phyloP scores from a whole-genome alignment of 2,888 invertebrate species.

The Agrilus cyanescens region DNA sequence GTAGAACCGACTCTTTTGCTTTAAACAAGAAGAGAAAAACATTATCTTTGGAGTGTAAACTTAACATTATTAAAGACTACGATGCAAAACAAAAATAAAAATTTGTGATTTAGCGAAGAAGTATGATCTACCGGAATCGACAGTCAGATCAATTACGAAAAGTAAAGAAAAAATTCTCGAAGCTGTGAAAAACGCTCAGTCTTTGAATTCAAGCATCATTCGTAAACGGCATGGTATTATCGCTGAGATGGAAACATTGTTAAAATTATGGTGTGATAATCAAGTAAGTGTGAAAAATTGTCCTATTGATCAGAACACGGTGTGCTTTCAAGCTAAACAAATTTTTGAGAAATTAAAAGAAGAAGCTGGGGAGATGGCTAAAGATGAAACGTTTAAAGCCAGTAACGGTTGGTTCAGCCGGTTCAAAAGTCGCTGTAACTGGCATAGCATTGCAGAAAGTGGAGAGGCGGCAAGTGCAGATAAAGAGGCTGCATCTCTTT shows the following conservation, averaged over 20 bases:
- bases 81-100: no score
- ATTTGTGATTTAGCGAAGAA: background rate
- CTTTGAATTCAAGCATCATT: constrained; percentile 1
- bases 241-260: constrained; percentile 4
- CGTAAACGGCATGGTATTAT: constrained; percentile 2
- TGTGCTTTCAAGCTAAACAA: constrained; percentile 1
- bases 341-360: constrained; percentile 1
- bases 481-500: constrained; percentile 7
- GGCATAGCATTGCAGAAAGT: constrained; percentile 13
- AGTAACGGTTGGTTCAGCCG: constrained; percentile 4
- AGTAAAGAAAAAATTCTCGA: constrained; percentile 1
- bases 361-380: constrained; percentile 1
- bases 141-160: background rate
- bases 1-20: no score
- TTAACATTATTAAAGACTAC: no score
- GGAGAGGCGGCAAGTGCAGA: constrained; percentile 17
- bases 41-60: no score
- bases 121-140: constrained; percentile 1
- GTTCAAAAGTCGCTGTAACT: constrained; percentile 15
- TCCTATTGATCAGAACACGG: constrained; percentile 5
- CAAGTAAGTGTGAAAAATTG: constrained; percentile 6
- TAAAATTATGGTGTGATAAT: constrained; percentile 6
- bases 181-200: background rate
- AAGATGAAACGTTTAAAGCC: constrained; percentile 4
- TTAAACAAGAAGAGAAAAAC: no score